Percentiles rank a stretch among this genome's conserved stretches.
Conservation (phyloP, 2,888 invertebrate species). For the Stegana nigrithorax region DNA sequence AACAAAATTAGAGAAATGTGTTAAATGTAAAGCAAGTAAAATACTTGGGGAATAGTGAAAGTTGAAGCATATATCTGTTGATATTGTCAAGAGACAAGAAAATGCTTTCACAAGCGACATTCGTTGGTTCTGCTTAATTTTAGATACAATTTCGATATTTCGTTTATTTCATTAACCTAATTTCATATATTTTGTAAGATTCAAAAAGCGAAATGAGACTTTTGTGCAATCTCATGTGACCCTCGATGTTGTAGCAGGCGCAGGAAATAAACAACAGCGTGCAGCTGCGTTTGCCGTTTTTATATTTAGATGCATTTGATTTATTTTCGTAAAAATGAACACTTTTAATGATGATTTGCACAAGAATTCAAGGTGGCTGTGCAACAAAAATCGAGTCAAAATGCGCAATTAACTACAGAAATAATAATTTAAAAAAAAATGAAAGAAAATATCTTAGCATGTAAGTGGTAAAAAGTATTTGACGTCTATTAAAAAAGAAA, state of each 20-base stretch:
- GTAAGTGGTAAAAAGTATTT: too few relatives aligned
- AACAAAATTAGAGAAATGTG: not conserved
- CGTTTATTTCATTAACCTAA: too few relatives aligned
- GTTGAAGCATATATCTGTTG: slow-evolving; percentile 1
- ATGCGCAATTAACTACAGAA: slow-evolving; percentile 49
- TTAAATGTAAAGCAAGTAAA: too few relatives aligned
- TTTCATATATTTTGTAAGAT: too few relatives aligned
- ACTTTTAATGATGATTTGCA: not conserved
- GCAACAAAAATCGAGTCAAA: slow-evolving; percentile 15
- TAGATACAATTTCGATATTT: too few relatives aligned
- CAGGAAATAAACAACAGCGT: not conserved
- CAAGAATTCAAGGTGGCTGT: slow-evolving; percentile 8
- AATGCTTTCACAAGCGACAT: too few relatives aligned
- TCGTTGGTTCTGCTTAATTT: too few relatives aligned
- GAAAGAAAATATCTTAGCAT: too few relatives aligned
- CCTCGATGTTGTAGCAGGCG: slow-evolving; percentile 39
- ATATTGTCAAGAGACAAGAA: not conserved
- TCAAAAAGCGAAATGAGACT: too few relatives aligned
- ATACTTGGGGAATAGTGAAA: too few relatives aligned
- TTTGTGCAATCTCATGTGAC: too few relatives aligned
- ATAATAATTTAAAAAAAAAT: not conserved
- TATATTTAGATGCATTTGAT: slow-evolving; percentile 7
- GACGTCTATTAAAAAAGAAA: too few relatives aligned
- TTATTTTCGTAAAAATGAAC: not conserved
- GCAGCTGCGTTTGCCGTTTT: slow-evolving; percentile 12